phyloP scores from a whole-genome alignment of 2,113 vertebrate genomes.

The Gasterosteus aculeatus region DNA sequence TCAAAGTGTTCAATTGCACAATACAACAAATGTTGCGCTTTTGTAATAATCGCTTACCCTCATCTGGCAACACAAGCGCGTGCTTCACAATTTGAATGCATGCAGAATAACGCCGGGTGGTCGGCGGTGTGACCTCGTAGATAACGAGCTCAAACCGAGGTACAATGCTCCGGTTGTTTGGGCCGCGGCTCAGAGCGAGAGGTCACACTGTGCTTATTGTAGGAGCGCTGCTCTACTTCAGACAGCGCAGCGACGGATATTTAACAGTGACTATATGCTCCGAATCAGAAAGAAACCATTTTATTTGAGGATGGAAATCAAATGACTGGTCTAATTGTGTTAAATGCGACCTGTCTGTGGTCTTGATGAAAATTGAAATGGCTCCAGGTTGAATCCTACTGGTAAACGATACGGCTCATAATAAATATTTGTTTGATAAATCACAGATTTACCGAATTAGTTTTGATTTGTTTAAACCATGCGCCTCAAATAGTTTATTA shows the following conservation, averaged over 20 bases:
- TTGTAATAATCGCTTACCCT: conserved; percentile 5
- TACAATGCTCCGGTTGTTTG: conserved; percentile 4
- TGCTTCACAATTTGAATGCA: background rate
- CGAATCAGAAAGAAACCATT: too few species aligned
- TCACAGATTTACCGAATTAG: too few species aligned
- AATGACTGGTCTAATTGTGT: background rate
- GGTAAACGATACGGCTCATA: background rate
- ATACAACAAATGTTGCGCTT: background rate
- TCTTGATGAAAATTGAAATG: background rate
- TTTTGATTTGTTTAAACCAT: too few species aligned
- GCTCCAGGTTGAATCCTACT: background rate
- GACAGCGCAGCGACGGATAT: too few species aligned
- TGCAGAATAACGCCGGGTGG: background rate
- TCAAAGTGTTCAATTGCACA: background rate
- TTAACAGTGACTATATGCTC: too few species aligned
- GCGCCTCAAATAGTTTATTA: too few species aligned
- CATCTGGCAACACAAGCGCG: background rate
- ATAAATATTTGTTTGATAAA: background rate
- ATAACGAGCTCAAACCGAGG: conserved; percentile 34
- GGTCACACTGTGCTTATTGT: background rate
- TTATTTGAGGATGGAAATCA: background rate
- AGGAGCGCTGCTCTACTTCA: conserved; percentile 4
- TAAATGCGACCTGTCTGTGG: background rate
- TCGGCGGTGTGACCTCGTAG: conserved; percentile 3
- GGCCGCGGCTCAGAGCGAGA: background rate